These are phyloP conservation scores for Aselliscus stoliczkanus DNA, from an alignment of 2,797 vertebrate genomes.

Conservation along the genomic window DNA sequence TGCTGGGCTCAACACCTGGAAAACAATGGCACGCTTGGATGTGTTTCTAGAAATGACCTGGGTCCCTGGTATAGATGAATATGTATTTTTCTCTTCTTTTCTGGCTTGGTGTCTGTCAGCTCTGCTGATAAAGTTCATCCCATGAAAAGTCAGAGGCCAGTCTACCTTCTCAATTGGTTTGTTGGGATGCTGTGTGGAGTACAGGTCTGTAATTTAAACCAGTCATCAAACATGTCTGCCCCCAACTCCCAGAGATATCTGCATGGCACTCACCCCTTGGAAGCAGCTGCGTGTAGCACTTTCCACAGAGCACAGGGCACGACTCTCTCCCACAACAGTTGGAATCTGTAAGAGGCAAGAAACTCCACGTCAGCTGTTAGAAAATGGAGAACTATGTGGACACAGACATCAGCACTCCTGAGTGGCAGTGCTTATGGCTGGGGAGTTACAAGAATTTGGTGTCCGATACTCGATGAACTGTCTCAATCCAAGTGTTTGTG, in stretches of 20 bases:
- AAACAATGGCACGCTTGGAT: constrained; percentile 35
- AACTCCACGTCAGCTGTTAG: not conserved
- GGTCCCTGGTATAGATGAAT: not conserved
- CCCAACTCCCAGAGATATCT: not conserved
- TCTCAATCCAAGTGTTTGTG: not conserved
- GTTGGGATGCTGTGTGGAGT: not conserved
- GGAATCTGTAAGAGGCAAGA: constrained; percentile 83
- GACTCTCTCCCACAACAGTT: constrained; percentile 83
- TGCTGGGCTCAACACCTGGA: constrained; percentile 80
- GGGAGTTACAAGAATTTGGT: not conserved
- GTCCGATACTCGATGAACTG: not conserved
- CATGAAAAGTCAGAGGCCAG: not conserved
- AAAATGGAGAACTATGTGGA: not conserved
- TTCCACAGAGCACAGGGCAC: constrained; percentile 81
- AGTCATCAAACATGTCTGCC: not conserved
- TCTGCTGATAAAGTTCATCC: not conserved
- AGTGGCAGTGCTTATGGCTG: not conserved
- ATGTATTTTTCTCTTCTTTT: not conserved
- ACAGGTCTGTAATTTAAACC: not conserved
- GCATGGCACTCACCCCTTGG: constrained; percentile 77
- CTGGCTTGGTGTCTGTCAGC: not conserved
- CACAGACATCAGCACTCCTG: not conserved
- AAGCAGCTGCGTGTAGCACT: constrained; percentile 82
- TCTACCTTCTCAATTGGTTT: not conserved
- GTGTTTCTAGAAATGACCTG: not conserved